Evolutionary conservation across 2,113 vertebrate genomes (phyloP).

Genomic region (Spheniscus mendiculus): DNA sequence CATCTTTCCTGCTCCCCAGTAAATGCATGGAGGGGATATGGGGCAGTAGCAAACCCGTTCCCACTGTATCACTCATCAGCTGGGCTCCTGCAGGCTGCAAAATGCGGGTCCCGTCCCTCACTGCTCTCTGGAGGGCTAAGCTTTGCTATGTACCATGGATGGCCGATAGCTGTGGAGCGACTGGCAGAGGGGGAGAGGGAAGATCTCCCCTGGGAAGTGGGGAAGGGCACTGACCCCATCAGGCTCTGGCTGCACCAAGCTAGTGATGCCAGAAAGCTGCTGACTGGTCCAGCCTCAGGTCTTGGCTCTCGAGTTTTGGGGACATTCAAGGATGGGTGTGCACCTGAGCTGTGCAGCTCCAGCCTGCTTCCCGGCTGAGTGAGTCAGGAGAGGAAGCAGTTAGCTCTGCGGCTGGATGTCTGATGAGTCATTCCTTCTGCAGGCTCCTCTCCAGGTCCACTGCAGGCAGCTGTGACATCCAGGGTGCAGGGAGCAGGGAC

Average conservation of each 20-base stretch:
- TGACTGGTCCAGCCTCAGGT: not conserved
- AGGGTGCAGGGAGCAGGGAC: not conserved
- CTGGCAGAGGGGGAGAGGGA: not conserved
- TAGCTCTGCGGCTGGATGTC: not conserved
- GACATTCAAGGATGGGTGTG: not conserved
- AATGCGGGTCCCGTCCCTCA: not conserved
- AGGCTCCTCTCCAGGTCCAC: not conserved
- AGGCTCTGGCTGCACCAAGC: not conserved
- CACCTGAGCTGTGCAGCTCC: not conserved
- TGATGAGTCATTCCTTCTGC: not conserved
- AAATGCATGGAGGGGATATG: too few species aligned
- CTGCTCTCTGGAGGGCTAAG: not conserved
- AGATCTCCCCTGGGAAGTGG: not conserved
- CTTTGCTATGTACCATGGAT: not conserved
- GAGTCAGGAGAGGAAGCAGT: not conserved
- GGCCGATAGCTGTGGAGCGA: not conserved
- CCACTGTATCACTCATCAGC: too few species aligned
- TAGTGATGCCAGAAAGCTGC: not conserved
- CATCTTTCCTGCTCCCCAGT: not conserved
- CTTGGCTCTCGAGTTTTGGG: not conserved
- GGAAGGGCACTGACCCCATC: not conserved
- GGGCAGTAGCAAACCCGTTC: not conserved
- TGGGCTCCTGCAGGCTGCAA: not conserved
- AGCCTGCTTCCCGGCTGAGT: not conserved
- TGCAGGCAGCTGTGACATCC: not conserved